Evolutionary conservation across 1,140 invertebrate species (phyloP).

Genomic region (Olivierus martensii): DNA sequence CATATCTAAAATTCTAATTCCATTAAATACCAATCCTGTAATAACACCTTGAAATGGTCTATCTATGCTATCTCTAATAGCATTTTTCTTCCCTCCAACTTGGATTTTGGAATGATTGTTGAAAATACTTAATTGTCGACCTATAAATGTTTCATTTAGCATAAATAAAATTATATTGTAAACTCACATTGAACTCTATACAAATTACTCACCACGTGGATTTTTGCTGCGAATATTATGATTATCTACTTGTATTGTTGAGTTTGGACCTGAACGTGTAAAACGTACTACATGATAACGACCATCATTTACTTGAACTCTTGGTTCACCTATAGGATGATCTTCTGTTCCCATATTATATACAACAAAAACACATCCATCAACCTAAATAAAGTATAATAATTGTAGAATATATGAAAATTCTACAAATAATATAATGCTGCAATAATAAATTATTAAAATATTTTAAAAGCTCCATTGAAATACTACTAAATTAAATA

Average conservation of each 20-base stretch:
- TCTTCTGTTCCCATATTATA: slow-evolving; percentile 90
- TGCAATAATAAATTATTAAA: no score
- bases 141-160: slow-evolving; percentile 39
- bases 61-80: slow-evolving; percentile 49
- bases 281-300: slow-evolving; percentile 85
- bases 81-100: slow-evolving; percentile 70
- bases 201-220: slow-evolving; percentile 31
- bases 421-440: no score
- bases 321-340: slow-evolving; percentile 78
- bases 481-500: no score
- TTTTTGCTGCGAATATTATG: slow-evolving; percentile 41
- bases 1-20: slow-evolving; percentile 64
- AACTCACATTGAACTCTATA: no score
- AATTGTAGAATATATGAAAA: no score
- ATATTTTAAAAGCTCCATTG: no score
- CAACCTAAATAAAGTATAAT: slow-evolving; percentile 42
- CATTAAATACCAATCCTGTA: slow-evolving; percentile 79
- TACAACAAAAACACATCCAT: slow-evolving; percentile 79
- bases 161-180: no score
- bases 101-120: slow-evolving; percentile 81
- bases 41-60: slow-evolving; percentile 67
- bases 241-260: slow-evolving; percentile 82
- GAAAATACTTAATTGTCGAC: slow-evolving; percentile 77
- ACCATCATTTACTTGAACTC: slow-evolving; percentile 80
- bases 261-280: slow-evolving; percentile 71